These are phyloP conservation scores for Bufotes viridis DNA, from an alignment of 2,797 vertebrate species.

Conservation along the genomic window DNA sequence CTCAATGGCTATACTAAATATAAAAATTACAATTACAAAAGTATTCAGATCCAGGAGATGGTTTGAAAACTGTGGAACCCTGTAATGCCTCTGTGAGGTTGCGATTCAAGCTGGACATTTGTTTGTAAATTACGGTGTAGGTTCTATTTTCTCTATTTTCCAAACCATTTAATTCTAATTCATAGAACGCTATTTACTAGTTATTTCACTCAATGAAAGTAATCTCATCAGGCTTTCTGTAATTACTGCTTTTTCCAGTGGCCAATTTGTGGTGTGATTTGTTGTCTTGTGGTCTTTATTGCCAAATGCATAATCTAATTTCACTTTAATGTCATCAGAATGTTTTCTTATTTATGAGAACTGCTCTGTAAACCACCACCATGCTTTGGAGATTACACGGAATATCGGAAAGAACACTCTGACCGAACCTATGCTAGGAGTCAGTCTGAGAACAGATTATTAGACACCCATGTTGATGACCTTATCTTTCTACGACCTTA, in stretches of 20 bases:
- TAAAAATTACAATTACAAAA: no score
- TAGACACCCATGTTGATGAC: background rate
- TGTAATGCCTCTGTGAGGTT: background rate
- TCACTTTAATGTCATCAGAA: conserved; percentile 23
- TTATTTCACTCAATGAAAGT: conserved; percentile 17
- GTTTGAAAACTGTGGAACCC: no score
- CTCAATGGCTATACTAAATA: no score
- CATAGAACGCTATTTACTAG: background rate
- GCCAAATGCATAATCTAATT: conserved; percentile 14
- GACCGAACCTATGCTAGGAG: background rate
- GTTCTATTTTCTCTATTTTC: background rate
- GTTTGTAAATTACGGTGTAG: background rate
- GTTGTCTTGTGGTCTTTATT: conserved; percentile 16
- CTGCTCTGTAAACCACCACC: background rate
- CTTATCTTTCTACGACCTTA: no score
- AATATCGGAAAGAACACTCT: background rate
- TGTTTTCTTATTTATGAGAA: conserved; percentile 23
- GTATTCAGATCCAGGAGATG: no score
- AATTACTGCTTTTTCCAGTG: conserved; percentile 35
- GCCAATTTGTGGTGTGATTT: conserved; percentile 27
- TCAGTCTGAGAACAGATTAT: background rate
- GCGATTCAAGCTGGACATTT: background rate
- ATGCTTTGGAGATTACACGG: background rate
- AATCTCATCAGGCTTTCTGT: conserved; percentile 15
- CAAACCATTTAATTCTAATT: conserved; percentile 4